Percentiles rank a stretch among this genome's conserved stretches.
Evolutionary conservation across 2,113 vertebrate genomes (phyloP).

Genomic region (Ptilorrhoa leucosticta): DNA sequence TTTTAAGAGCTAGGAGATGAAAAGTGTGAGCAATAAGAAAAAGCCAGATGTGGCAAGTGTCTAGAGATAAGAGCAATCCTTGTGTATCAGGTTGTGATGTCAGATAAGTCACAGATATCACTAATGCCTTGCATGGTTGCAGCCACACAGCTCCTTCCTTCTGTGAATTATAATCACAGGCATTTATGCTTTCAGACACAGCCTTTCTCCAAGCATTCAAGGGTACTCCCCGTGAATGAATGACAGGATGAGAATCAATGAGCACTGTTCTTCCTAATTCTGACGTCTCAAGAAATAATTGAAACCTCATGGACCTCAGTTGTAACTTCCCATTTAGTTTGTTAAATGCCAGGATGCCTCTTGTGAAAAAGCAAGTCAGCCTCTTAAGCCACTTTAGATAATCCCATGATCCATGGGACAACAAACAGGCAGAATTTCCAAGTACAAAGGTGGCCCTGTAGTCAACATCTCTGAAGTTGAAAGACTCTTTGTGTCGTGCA

Average conservation of each 20-base stretch:
- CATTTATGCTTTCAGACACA: neutral
- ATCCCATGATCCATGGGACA: neutral
- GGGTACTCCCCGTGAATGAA: neutral
- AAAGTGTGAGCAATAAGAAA: neutral
- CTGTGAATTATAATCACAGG: neutral
- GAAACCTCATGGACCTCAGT: neutral
- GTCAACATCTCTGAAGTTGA: neutral
- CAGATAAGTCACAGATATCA: neutral
- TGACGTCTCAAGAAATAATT: neutral
- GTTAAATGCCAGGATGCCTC: neutral
- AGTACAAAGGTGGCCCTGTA: constrained; percentile 19
- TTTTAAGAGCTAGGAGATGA: neutral
- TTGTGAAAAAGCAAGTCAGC: neutral
- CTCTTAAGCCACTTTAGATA: constrained; percentile 8
- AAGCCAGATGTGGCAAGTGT: neutral
- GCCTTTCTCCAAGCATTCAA: neutral
- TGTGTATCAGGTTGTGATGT: neutral
- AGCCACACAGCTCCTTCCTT: neutral
- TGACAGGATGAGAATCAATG: neutral
- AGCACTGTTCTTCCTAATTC: neutral
- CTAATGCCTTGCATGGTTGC: fast-evolving
- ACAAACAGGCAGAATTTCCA: neutral
- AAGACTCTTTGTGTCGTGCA: constrained; percentile 1
- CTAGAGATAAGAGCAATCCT: neutral
- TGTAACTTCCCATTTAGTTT: neutral